Base-by-base conservation (phyloP, 2,888 invertebrate species). In the Aphodius sticticus region DNA sequence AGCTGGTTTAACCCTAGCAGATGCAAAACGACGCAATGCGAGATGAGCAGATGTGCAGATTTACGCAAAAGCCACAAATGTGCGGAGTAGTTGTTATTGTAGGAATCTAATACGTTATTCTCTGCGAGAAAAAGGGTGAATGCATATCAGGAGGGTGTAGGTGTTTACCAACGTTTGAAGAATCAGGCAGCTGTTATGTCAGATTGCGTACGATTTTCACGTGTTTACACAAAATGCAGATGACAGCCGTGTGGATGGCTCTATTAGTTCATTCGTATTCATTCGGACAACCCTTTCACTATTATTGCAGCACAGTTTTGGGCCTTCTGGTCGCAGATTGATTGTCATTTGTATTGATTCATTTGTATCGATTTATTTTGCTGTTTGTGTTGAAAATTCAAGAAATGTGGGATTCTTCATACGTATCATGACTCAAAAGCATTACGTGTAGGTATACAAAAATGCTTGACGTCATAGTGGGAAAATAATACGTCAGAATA, bases 11-110 rank as follows among this genome's bases (percentile, higher is more conserved):
- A 26, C 26, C 16, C 14, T 36, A 74, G 74, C 74, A 76, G 76
- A 69, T 76, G 76, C 76, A 76, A 76, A 38, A 16, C 7, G 36
- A 16, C 16, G 72, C 26, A 72, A 36, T 72, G 14, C 72, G 12
- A 72, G n/a, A 72, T 72, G 35, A 9, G 7, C 26, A 72, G 35
- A 72, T 72, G 72, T 14, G 6, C 15, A 16, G 16, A n/a, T 72
- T 72, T 16, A 72, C 72, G 72, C 72, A 72, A 72, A 72, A 36
- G 36, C 72, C 6, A 2, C 72, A 35, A n/a, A 53, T 2, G 53
- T 53, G 53, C 72, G 16, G 36, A n/a, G 16, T 26, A 72, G 16
- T 16, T 74, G 74, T 74, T 74, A 74, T 74, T 74, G 74, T 74
- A 74, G 74, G 36, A 74, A 74, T 35, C 35, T 35, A 74, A 74